Percentiles rank a stretch among this genome's conserved stretches.
Evolutionary conservation across 2,888 invertebrate species (phyloP).

Genomic region (Drosophila parthenogenetica): DNA sequence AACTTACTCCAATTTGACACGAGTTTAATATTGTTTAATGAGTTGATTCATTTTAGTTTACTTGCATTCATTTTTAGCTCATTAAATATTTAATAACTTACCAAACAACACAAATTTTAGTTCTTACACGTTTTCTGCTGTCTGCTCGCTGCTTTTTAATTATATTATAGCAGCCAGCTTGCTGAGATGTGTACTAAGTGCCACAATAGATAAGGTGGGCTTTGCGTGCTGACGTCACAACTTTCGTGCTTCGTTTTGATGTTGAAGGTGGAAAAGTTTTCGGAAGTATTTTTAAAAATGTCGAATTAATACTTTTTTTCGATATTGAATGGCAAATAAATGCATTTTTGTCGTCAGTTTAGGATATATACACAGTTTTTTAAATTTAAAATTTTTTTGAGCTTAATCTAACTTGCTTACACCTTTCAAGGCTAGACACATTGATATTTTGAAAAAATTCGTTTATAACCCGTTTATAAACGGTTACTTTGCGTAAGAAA

Average conservation of each 20-base stretch:
- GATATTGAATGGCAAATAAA: no score
- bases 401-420: no score
- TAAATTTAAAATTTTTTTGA: no score
- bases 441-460: no score
- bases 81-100: not conserved
- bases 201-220: slow-evolving; percentile 31
- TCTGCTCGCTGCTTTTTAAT: slow-evolving; percentile 10
- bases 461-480: no score
- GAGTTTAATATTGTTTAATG: not conserved
- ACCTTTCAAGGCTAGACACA: no score
- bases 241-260: not conserved
- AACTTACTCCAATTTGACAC: not conserved
- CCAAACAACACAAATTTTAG: not conserved
- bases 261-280: not conserved
- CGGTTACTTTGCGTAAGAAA: no score
- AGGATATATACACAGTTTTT: no score
- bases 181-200: slow-evolving; percentile 4
- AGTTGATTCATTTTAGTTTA: not conserved
- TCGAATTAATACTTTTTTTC: no score
- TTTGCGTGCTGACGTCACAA: slow-evolving; percentile 46
- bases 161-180: slow-evolving; percentile 51
- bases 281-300: not conserved
- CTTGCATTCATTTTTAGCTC: not conserved
- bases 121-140: not conserved
- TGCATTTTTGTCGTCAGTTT: no score